Evolutionary conservation across 2,113 vertebrate species (phyloP).

Genomic region (Balaenoptera acutorostrata): DNA sequence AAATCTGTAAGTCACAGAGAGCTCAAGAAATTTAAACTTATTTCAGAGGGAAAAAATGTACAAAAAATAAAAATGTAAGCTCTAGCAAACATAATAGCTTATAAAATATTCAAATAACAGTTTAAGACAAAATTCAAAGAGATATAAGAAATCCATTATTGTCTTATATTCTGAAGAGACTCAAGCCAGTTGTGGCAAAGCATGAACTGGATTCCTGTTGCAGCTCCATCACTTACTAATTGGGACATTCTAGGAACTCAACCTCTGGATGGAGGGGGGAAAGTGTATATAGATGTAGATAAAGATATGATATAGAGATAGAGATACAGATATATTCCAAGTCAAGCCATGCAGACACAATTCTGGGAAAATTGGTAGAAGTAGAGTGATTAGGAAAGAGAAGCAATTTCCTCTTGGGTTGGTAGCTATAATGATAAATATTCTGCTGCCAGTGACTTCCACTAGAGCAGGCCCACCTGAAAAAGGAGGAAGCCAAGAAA

Average conservation of each 20-base stretch:
- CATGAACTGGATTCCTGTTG: not conserved
- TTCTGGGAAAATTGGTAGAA: not conserved
- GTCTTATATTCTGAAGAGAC: not conserved
- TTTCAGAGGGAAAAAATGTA: not conserved
- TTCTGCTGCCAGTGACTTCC: not conserved
- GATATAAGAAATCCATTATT: not conserved
- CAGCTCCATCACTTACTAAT: not conserved
- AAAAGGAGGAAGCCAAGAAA: conserved; percentile 12
- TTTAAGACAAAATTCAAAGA: not conserved
- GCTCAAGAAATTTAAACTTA: not conserved
- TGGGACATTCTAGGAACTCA: not conserved
- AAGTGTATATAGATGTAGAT: not conserved
- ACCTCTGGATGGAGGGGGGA: not conserved
- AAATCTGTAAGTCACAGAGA: not conserved
- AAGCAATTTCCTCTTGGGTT: not conserved
- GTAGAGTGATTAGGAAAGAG: not conserved
- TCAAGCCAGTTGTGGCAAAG: not conserved
- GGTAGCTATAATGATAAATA: not conserved
- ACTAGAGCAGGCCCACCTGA: not conserved
- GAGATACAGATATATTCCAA: not conserved
- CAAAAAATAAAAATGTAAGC: not conserved
- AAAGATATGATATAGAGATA: not conserved
- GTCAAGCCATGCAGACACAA: not conserved
- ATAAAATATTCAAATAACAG: not conserved
- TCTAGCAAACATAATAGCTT: not conserved